Evolutionary conservation across 2,797 vertebrate genomes (phyloP).

Genomic region (Thunnus albacares): DNA sequence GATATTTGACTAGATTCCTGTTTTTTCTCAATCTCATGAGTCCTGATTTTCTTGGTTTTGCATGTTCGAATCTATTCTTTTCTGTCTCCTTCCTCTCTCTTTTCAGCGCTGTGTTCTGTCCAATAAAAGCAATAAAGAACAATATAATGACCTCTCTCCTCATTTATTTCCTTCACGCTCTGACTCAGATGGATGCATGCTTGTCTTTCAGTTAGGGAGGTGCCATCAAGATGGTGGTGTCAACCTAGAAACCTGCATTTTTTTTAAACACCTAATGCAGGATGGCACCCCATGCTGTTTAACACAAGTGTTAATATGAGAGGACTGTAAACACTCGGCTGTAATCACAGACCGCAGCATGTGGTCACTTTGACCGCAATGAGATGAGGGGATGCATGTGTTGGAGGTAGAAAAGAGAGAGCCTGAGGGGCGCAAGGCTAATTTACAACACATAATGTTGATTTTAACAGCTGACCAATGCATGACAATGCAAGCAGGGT

Average conservation of each 20-base stretch:
- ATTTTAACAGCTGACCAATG: slow-evolving; percentile 49
- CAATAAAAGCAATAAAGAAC: slow-evolving; percentile 40
- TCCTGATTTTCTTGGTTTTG: slow-evolving; percentile 11
- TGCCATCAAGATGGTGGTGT: slow-evolving; percentile 18
- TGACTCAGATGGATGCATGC: background rate
- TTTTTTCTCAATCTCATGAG: slow-evolving; percentile 5
- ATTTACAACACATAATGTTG: slow-evolving; percentile 47
- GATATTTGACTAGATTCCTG: slow-evolving; percentile 12
- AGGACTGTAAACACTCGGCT: slow-evolving; percentile 82
- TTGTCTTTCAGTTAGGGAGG: slow-evolving; percentile 7
- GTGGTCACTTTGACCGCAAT: slow-evolving; percentile 56
- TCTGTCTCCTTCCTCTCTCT: slow-evolving; percentile 8
- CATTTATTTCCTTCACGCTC: background rate
- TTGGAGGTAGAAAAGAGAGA: slow-evolving; percentile 59
- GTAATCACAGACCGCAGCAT: slow-evolving; percentile 73
- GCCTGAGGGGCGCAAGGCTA: slow-evolving; percentile 22
- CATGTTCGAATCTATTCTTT: slow-evolving; percentile 21
- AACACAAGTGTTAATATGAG: slow-evolving; percentile 85
- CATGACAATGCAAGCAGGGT: slow-evolving; percentile 17
- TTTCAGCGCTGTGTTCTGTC: slow-evolving; percentile 4
- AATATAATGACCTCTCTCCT: background rate
- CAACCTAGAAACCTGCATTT: background rate
- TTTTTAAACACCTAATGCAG: slow-evolving; percentile 36
- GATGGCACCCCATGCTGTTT: slow-evolving; percentile 82
- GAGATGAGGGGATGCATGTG: slow-evolving; percentile 62